phyloP scores from a whole-genome alignment of 2,113 vertebrate species.

The Antidorcas marsupialis region DNA sequence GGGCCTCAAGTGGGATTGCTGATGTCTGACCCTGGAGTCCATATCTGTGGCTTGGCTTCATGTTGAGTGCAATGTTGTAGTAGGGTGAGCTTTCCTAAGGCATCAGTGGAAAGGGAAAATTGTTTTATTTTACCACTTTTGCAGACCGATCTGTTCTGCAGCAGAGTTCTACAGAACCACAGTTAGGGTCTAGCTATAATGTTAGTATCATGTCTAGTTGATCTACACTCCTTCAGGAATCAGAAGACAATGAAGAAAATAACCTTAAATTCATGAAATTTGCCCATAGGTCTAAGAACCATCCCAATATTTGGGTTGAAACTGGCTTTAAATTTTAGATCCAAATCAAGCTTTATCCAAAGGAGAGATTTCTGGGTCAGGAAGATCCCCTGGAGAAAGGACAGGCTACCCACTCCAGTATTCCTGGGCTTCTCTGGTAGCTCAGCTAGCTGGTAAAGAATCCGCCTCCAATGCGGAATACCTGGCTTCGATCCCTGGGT shows the following conservation, averaged over 20 bases:
- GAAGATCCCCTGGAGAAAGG: neutral
- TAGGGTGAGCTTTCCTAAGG: neutral
- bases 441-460: neutral
- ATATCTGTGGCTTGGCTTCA: neutral
- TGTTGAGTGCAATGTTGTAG: neutral
- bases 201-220: neutral
- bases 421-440: neutral
- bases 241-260: neutral
- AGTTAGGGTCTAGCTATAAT: neutral
- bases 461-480: accelerated
- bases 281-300: neutral
- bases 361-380: neutral
- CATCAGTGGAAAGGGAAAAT: neutral
- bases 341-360: neutral
- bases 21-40: neutral
- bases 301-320: neutral
- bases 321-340: neutral
- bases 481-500: neutral
- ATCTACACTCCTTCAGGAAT: neutral
- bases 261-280: neutral
- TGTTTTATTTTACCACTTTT: neutral
- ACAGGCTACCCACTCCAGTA: neutral
- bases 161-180: neutral
- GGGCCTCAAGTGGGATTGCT: neutral
- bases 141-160: neutral